These are phyloP conservation scores for Drosophila nigricruria DNA, from an alignment of 2,888 invertebrate species.

Conservation along the genomic window DNA sequence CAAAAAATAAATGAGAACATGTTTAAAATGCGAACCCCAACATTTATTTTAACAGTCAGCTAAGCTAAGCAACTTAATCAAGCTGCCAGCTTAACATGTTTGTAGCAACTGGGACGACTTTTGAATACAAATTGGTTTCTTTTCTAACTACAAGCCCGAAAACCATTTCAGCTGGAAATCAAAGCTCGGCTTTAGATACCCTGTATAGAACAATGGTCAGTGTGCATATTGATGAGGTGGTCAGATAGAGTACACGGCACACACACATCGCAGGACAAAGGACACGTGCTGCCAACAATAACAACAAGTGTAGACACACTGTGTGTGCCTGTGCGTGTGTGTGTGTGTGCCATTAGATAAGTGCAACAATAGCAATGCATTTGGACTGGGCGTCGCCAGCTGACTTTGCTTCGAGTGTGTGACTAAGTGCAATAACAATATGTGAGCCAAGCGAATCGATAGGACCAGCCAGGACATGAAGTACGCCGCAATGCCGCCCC, in stretches of 20 bases:
- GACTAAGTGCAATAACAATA: conserved; percentile 54
- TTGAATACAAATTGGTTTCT: conserved; percentile 7
- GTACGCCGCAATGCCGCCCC: conserved; percentile 56
- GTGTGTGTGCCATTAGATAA: conserved; percentile 44
- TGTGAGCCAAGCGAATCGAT: conserved; percentile 68
- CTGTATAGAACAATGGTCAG: conserved; percentile 22
- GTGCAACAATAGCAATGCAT: conserved; percentile 51
- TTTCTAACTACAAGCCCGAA: conserved; percentile 12
- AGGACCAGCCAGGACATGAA: conserved; percentile 39
- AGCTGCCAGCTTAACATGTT: conserved; percentile 14
- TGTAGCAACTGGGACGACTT: not conserved
- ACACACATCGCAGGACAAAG: conserved; percentile 25
- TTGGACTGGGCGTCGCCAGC: conserved; percentile 61
- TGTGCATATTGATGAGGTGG: conserved; percentile 42
- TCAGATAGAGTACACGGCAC: conserved; percentile 36
- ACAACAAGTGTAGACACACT: conserved; percentile 44
- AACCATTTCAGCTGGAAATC: conserved; percentile 18
- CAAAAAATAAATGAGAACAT: not conserved
- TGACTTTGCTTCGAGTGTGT: conserved; percentile 51
- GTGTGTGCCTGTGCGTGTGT: conserved; percentile 11
- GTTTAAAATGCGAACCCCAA: not conserved
- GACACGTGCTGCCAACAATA: conserved; percentile 53
- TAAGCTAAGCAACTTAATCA: conserved; percentile 1
- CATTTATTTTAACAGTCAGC: not conserved
- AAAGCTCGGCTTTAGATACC: conserved; percentile 5